These are phyloP conservation scores for Malurus cyaneus DNA, from an alignment of 2,113 vertebrate species.

Conservation along the genomic window DNA sequence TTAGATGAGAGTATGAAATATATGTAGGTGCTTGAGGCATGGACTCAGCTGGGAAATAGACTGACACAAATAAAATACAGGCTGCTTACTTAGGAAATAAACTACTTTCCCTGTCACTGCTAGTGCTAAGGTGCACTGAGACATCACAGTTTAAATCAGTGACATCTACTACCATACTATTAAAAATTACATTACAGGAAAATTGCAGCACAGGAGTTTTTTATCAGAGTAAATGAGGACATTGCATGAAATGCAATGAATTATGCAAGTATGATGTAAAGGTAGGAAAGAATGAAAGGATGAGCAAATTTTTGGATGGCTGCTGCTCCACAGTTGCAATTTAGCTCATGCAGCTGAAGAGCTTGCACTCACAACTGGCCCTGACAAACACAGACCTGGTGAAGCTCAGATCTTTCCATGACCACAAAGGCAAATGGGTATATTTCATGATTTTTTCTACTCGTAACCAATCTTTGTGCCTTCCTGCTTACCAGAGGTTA, in stretches of 20 bases:
- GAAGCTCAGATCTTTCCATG: not conserved
- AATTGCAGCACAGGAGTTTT: not conserved
- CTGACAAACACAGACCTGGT: not conserved
- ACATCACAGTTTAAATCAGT: not conserved
- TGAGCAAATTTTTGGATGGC: not conserved
- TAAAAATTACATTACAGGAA: not conserved
- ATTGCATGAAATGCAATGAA: not conserved
- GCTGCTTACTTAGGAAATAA: not conserved
- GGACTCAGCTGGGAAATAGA: not conserved
- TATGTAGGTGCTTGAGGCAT: not conserved
- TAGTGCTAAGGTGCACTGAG: not conserved
- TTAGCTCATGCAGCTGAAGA: not conserved
- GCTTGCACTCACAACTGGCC: not conserved
- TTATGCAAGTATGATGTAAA: not conserved
- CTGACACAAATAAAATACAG: not conserved
- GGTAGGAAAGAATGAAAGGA: not conserved
- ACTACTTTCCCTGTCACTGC: not conserved
- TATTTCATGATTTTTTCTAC: not conserved
- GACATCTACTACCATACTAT: not conserved
- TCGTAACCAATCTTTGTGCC: not conserved
- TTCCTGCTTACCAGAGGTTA: not conserved
- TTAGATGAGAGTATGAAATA: not conserved
- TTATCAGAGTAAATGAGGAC: not conserved
- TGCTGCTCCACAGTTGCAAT: not conserved
- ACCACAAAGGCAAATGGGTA: fast-evolving